Conservation (phyloP, 2,888 invertebrate species). For the Pinctada fucata region DNA sequence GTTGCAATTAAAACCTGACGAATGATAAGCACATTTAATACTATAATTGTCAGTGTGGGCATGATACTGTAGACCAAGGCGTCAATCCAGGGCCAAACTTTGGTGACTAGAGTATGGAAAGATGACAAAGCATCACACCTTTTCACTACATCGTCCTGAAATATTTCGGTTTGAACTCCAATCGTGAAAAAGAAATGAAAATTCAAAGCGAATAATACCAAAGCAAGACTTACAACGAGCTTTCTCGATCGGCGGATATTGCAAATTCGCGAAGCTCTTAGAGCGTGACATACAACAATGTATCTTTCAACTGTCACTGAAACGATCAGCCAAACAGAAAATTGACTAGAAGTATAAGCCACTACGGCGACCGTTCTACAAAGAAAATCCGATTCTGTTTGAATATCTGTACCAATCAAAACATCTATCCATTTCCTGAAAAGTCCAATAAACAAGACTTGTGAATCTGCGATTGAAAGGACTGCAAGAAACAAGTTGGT, state of each 20-base stretch:
- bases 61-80: constrained; percentile 70
- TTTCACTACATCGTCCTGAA: constrained; percentile 42
- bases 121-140: constrained; percentile 49
- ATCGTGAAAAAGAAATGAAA: constrained; percentile 72
- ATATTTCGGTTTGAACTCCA: constrained; percentile 43
- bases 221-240: constrained; percentile 59
- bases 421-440: constrained; percentile 72
- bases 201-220: constrained; percentile 64
- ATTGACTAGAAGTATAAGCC: constrained; percentile 70
- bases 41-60: constrained; percentile 67
- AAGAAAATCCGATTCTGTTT: constrained; percentile 60
- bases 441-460: constrained; percentile 72
- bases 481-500: constrained; percentile 74
- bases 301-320: constrained; percentile 74
- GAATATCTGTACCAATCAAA: constrained; percentile 66
- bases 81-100: constrained; percentile 74
- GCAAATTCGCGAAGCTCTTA: constrained; percentile 68
- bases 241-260: constrained; percentile 65
- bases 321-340: constrained; percentile 74
- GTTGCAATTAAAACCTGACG: constrained; percentile 65
- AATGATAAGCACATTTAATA: constrained; percentile 71
- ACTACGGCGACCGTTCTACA: constrained; percentile 69
- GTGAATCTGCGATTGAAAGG: constrained; percentile 71
- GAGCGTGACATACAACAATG: constrained; percentile 73
- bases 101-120: constrained; percentile 52